Evolutionary conservation across 2,888 invertebrate genomes (phyloP).

Genomic region (Phaonia tiefii): DNA sequence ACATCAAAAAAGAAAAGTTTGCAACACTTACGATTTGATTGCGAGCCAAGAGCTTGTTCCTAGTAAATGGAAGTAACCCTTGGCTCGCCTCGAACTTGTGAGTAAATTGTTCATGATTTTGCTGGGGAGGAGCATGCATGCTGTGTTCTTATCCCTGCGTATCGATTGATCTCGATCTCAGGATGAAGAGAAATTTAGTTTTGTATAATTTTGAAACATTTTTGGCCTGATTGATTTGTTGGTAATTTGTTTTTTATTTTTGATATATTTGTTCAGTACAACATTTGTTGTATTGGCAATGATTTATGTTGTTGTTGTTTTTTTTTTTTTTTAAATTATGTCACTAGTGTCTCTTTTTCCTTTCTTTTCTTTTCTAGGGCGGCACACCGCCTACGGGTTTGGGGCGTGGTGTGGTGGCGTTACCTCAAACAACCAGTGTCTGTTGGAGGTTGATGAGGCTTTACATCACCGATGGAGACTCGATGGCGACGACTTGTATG

Average conservation of each 20-base stretch:
- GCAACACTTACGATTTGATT: constrained; percentile 55
- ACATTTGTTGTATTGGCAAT: constrained; percentile 68
- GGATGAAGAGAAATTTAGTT: constrained; percentile 33
- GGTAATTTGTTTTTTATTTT: constrained; percentile 69
- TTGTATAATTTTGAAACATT: constrained; percentile 78
- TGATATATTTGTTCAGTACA: constrained; percentile 58
- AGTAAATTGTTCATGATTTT: constrained; percentile 4
- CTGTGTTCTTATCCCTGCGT: constrained; percentile 35
- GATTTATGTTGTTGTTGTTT: constrained; percentile 70
- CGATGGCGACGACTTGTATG: neutral
- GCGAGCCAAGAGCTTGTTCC: neutral
- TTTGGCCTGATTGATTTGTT: constrained; percentile 81
- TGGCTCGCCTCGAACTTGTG: constrained; percentile 11
- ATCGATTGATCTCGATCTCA: constrained; percentile 36
- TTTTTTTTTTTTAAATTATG: constrained; percentile 70
- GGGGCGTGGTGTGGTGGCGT: constrained; percentile 17
- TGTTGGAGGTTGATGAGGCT: too few relatives aligned
- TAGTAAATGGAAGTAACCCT: neutral
- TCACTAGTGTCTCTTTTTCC: constrained; percentile 81
- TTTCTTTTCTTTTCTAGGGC: constrained; percentile 55
- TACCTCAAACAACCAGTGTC: neutral
- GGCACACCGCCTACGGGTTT: constrained; percentile 59
- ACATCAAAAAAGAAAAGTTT: constrained; percentile 65
- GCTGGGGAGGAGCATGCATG: constrained; percentile 44
- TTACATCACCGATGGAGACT: neutral